phyloP scores from a whole-genome alignment of 2,888 invertebrate genomes.

The Dynastes hyllus region DNA sequence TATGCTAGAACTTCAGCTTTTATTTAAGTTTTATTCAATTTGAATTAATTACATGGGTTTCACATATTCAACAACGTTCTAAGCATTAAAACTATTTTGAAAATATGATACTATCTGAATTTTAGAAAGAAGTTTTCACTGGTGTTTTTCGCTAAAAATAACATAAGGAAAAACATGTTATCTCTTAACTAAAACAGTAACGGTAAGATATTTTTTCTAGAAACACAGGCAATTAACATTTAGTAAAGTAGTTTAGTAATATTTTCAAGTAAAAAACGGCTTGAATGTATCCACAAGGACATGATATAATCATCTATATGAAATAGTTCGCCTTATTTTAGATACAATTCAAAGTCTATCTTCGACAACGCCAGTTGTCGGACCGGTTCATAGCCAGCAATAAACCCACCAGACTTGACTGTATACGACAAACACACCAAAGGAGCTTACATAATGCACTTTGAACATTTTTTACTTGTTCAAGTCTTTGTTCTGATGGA shows the following conservation, averaged over 20 bases:
- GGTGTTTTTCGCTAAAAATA: no score
- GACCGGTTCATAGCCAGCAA: conserved; percentile 42
- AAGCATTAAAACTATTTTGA: no score
- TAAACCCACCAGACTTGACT: conserved; percentile 44
- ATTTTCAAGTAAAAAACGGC: neutral
- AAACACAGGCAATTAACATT: neutral
- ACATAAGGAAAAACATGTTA: no score
- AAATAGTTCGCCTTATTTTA: conserved; percentile 41
- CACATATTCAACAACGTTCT: no score
- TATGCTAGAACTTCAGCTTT: no score
- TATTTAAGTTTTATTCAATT: no score
- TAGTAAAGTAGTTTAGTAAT: neutral
- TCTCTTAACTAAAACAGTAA: no score
- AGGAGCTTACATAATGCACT: conserved; percentile 41
- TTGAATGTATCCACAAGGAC: neutral
- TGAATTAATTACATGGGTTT: no score
- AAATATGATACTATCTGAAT: no score
- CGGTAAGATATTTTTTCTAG: no score
- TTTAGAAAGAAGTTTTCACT: no score
- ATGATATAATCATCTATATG: conserved; percentile 30
- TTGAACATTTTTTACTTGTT: conserved; percentile 16
- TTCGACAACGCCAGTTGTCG: conserved; percentile 39
- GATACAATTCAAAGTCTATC: conserved; percentile 41
- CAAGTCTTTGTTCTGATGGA: conserved; percentile 13
- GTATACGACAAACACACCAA: conserved; percentile 40